Percentiles rank a stretch among this genome's conserved stretches.
Evolutionary conservation across 37 sponge, comb jelly and placozoan genomes (phyloP).

Genomic region (Hexactinellida sp.): DNA sequence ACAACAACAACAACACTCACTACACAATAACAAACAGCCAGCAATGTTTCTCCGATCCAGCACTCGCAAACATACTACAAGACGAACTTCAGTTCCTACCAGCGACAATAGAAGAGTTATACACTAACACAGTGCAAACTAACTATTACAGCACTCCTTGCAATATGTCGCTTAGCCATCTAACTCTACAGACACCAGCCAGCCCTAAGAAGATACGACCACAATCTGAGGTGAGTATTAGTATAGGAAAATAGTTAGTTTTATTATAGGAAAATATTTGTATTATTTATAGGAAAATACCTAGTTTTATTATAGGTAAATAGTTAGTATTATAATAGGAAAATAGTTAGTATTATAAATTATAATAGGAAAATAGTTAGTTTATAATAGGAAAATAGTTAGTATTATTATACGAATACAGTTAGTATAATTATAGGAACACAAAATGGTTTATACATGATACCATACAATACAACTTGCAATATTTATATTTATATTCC

Average conservation of each 20-base stretch:
- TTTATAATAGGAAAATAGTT: not conserved
- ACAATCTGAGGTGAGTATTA: not conserved
- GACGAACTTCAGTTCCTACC: not conserved
- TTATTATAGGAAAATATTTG: not conserved
- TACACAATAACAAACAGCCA: not conserved
- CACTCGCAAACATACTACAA: not conserved
- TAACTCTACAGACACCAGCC: not conserved
- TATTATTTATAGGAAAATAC: not conserved
- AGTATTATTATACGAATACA: not conserved
- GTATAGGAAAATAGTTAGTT: not conserved
- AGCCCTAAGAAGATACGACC: not conserved
- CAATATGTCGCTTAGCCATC: not conserved
- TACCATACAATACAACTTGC: too few relatives aligned
- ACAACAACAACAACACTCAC: not conserved
- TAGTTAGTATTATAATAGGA: too few relatives aligned
- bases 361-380: too few relatives aligned
- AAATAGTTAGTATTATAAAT: too few relatives aligned
- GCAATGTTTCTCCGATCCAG: conserved; percentile 17
- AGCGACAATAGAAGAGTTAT: not conserved
- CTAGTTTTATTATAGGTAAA: not conserved
- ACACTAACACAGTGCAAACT: not conserved
- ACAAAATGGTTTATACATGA: not conserved
- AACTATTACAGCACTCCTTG: not conserved
- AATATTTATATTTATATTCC: not conserved
- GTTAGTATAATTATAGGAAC: not conserved